phyloP scores from a whole-genome alignment of 2,113 vertebrate genomes.

The Corapipo altera region DNA sequence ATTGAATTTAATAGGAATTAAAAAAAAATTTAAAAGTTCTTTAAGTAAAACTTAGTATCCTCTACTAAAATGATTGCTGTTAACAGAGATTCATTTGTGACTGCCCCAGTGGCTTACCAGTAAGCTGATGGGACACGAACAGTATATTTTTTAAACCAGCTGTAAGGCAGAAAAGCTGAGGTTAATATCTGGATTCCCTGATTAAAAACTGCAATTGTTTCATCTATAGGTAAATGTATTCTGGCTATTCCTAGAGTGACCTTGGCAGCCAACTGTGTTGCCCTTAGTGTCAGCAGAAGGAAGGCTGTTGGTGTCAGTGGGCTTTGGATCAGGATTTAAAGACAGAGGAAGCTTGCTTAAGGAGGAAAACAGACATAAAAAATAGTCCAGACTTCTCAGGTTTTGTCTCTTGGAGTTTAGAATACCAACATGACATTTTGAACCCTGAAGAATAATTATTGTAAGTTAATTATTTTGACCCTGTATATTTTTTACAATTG shows the following conservation, averaged over 20 bases:
- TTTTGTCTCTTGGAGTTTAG: conserved; percentile 19
- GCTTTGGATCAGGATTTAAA: conserved; percentile 55
- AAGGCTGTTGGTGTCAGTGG: conserved; percentile 43
- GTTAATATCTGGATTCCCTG: not conserved
- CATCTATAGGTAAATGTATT: conserved; percentile 9
- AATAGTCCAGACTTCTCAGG: not conserved
- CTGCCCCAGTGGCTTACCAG: not conserved
- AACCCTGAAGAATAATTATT: not conserved
- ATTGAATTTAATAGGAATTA: not conserved
- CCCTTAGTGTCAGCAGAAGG: conserved; percentile 33
- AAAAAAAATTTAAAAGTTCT: not conserved
- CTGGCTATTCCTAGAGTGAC: conserved; percentile 26
- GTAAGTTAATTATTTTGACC: conserved; percentile 14
- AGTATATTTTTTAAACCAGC: not conserved
- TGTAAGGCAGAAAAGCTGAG: conserved; percentile 31
- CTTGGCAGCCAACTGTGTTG: not conserved
- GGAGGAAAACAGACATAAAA: not conserved
- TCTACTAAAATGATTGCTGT: not conserved
- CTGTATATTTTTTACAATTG: not conserved
- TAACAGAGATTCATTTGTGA: not conserved
- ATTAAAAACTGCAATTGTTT: conserved; percentile 23
- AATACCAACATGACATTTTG: conserved; percentile 16
- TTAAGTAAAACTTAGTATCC: not conserved
- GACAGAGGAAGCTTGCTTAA: conserved; percentile 19
- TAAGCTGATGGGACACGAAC: not conserved